Evolutionary conservation across 2,113 vertebrate genomes (phyloP).

Genomic region (Sebastes fasciatus): DNA sequence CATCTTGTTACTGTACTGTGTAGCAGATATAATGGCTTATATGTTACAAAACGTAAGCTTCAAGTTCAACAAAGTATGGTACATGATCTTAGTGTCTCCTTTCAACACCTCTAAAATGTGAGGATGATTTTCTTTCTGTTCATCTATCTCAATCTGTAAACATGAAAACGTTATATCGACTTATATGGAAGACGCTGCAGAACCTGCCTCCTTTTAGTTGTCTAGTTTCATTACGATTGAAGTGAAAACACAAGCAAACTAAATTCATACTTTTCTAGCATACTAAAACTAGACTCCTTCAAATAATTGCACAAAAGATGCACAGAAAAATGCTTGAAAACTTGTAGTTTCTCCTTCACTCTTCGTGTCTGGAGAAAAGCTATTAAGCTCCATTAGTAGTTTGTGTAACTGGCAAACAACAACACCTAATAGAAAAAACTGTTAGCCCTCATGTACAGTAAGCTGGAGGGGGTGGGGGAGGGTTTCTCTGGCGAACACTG

Average conservation of each 20-base stretch:
- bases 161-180: constrained; percentile 19
- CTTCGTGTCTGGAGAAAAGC: neutral
- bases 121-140: neutral
- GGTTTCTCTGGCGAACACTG: constrained; percentile 12
- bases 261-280: neutral
- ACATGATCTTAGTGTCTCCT: neutral
- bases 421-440: constrained; percentile 34
- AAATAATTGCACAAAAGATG: neutral
- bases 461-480: constrained; percentile 10
- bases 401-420: constrained; percentile 36
- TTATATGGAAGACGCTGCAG: constrained; percentile 36
- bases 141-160: constrained; percentile 30
- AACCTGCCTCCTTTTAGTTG: neutral
- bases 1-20: constrained; percentile 40
- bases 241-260: constrained; percentile 24
- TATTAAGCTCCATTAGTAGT: constrained; percentile 13
- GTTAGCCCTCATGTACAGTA: constrained; percentile 70
- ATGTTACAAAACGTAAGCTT: constrained; percentile 49
- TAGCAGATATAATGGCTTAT: constrained; percentile 52
- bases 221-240: constrained; percentile 14
- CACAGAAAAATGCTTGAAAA: constrained; percentile 17
- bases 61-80: constrained; percentile 29
- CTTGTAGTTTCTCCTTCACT: neutral
- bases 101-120: neutral
- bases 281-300: neutral